Evolutionary conservation across 2,113 vertebrate genomes (phyloP).

Genomic region (Hepsetus odoe): DNA sequence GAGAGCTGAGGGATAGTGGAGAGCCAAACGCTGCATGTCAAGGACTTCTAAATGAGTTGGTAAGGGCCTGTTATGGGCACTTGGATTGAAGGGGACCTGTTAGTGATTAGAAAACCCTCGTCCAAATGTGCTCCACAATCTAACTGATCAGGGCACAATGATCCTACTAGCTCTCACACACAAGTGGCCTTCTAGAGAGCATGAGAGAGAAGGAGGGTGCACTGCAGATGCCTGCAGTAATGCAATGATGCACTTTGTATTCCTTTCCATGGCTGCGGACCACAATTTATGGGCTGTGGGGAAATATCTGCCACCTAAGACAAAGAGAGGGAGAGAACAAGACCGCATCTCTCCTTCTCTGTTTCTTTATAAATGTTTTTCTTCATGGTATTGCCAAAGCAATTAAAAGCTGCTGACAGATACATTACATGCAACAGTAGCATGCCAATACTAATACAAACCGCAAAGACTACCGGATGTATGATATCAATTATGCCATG

Average conservation of each 20-base stretch:
- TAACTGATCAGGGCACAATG: slow-evolving; percentile 5
- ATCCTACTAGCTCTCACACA: not conserved
- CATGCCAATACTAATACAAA: too few relatives aligned
- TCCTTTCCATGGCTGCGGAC: not conserved
- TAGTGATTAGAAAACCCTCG: slow-evolving; percentile 9
- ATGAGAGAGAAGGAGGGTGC: not conserved
- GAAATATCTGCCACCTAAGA: not conserved
- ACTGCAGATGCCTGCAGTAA: not conserved
- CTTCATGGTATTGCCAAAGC: not conserved
- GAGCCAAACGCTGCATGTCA: not conserved
- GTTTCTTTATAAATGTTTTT: not conserved
- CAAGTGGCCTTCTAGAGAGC: not conserved
- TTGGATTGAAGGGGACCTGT: slow-evolving; percentile 1
- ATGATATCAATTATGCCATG: too few relatives aligned
- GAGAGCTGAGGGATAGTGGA: not conserved
- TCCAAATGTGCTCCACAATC: slow-evolving; percentile 5
- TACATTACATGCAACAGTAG: too few relatives aligned
- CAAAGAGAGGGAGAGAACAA: not conserved
- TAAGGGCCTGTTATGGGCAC: slow-evolving; percentile 26
- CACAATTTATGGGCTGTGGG: not conserved
- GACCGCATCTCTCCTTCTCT: not conserved
- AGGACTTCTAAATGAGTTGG: slow-evolving; percentile 25
- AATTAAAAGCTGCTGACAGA: too few relatives aligned
- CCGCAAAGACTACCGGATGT: too few relatives aligned
- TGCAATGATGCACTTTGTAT: not conserved